phyloP scores from a whole-genome alignment of 2,113 vertebrate species.

The Laticauda colubrina region DNA sequence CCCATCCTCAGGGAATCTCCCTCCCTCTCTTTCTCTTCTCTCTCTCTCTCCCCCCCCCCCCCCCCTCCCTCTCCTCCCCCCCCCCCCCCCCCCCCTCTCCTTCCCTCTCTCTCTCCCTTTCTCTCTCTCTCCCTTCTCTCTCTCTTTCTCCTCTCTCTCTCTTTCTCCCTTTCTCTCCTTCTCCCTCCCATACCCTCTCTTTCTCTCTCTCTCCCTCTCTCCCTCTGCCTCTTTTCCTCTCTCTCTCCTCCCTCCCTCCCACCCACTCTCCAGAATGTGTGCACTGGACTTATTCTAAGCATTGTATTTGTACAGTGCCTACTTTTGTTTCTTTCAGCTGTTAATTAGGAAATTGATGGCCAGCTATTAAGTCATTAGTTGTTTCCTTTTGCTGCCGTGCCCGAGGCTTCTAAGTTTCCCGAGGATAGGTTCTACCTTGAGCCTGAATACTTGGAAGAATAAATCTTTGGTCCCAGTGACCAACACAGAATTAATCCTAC shows the following conservation, averaged over 20 bases:
- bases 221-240: no score
- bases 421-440: not conserved
- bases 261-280: not conserved
- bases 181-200: not conserved
- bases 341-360: not conserved
- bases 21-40: no score
- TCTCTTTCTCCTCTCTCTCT: rapidly evolving
- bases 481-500: not conserved
- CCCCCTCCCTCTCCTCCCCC: rapidly evolving
- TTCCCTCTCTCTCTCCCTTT: rapidly evolving
- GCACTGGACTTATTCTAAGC: not conserved
- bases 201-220: not conserved
- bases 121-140: no score
- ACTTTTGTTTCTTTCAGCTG: not conserved
- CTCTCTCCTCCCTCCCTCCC: not conserved
- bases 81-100: rapidly evolving
- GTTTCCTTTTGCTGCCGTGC: not conserved
- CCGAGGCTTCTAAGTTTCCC: not conserved
- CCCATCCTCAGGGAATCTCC: not conserved
- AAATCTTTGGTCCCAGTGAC: not conserved
- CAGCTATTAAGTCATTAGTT: not conserved
- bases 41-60: rapidly evolving
- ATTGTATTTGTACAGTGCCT: not conserved
- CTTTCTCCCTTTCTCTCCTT: no score
- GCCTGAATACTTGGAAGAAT: not conserved